Conservation (phyloP, 2,888 invertebrate species). For the Xanthorhoe spadicearia region DNA sequence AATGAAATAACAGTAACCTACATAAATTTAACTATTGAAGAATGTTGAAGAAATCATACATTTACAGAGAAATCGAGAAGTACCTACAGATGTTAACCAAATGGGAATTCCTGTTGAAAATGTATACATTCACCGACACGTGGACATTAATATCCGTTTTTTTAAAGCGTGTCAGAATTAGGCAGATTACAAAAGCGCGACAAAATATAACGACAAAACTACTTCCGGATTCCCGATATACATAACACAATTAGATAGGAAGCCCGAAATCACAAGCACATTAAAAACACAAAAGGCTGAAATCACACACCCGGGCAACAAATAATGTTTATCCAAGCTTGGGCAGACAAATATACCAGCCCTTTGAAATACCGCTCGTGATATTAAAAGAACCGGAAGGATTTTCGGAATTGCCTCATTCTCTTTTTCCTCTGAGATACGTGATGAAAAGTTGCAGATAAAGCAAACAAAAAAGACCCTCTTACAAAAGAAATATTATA, state of each 20-base stretch:
- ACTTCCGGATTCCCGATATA: constrained; percentile 58
- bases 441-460: constrained; percentile 54
- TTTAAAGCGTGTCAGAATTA: constrained; percentile 10
- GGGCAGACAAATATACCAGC: constrained; percentile 63
- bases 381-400: constrained; percentile 77
- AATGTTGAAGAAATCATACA: background rate
- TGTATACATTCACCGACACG: background rate
- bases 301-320: constrained; percentile 68
- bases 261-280: constrained; percentile 48
- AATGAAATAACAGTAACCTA: background rate
- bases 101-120: background rate
- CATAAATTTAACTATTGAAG: background rate
- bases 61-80: background rate
- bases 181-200: constrained; percentile 15
- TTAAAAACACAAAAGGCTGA: constrained; percentile 65
- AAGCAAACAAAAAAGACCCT: constrained; percentile 44
- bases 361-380: constrained; percentile 70
- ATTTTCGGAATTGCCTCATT: constrained; percentile 59
- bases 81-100: background rate
- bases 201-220: constrained; percentile 24
- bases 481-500: constrained; percentile 18
- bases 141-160: background rate
- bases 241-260: constrained; percentile 67
- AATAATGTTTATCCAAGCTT: constrained; percentile 72
- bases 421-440: constrained; percentile 46